Evolutionary conservation across 2,113 vertebrate genomes (phyloP), one percentile per base, ranked within the genome.

Genomic region (Sarotherodon lohbergeri): DNA sequence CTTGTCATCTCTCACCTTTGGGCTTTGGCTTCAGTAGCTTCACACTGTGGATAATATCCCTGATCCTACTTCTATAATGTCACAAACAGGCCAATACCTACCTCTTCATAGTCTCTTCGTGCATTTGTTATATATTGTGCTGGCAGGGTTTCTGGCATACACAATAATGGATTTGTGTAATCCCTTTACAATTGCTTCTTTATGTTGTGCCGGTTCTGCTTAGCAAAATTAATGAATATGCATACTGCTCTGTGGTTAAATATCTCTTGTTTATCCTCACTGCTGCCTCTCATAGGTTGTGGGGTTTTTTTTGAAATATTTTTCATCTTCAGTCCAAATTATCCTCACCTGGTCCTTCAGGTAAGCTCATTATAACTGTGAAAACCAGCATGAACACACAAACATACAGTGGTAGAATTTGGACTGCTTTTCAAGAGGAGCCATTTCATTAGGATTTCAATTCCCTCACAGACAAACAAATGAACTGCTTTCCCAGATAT

Each of bases 391-490:
- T 14, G 24, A 88, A 78, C 48, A 11, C 39, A 68, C 17, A 85
- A 76, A 83, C 34, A 43, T 12, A 29, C 19, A 2, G 32, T 6
- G 46, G 61, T 24, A 52, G 71, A 71, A 87, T 86, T 78, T 80
- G 13, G 46, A 24, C 34, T 46, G 71, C 57, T 80, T 83, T 90
- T 92, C 22, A 2, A 90, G 57, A 84, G 87, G 80, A 92, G 79
- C 66, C 71, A 29, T 92, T 95, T 94, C 82, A 92, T 93, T 93
- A 93, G 84, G 80, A 81, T 90, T 90, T 90, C 80, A 91, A 91
- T 93, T 94, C 89, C 85, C 82, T 90, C 78, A 84, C 66, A 86
- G 87, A 85, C 91, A 90, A 91, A 90, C 88, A 94, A 93, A 94
- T 91, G 88, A 91, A 92, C 87, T 79, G 90, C 71, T 17, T 91